A percentile compares a stretch with the other conserved stretches of the same genome.
Conservation (phyloP, 2,797 vertebrate genomes). For the Chromobotia macracanthus region DNA sequence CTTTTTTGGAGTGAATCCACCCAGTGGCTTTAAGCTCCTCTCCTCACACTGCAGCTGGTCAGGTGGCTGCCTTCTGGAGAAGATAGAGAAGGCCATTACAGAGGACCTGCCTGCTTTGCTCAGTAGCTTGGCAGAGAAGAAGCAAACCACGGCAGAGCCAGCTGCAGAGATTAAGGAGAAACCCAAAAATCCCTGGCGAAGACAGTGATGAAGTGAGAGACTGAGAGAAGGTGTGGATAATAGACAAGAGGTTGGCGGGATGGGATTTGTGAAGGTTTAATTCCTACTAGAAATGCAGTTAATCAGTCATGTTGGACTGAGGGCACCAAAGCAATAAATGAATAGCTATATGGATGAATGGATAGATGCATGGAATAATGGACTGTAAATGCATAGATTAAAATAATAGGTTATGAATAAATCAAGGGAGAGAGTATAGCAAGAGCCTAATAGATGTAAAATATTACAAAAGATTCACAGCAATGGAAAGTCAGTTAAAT, state of each 20-base stretch:
- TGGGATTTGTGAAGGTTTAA: background rate
- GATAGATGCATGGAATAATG: constrained; percentile 7
- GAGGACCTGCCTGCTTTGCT: constrained; percentile 92
- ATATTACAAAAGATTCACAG: background rate
- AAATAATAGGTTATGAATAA: background rate
- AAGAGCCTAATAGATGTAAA: background rate
- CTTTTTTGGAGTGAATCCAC: constrained; percentile 96
- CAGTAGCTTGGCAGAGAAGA: constrained; percentile 78
- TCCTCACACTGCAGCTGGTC: constrained; percentile 94
- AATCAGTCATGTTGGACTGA: constrained; percentile 35
- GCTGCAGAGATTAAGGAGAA: constrained; percentile 70
- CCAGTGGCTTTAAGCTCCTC: constrained; percentile 90
- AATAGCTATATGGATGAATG: constrained; percentile 18
- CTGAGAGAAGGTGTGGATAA: constrained; percentile 26
- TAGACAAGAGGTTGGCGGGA: constrained; percentile 17
- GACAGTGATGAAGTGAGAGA: constrained; percentile 67
- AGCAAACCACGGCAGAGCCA: constrained; percentile 51
- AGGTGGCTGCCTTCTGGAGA: constrained; percentile 93
- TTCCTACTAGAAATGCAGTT: constrained; percentile 25
- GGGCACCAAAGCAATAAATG: constrained; percentile 29
- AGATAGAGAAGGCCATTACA: constrained; percentile 95
- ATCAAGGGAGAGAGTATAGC: background rate
- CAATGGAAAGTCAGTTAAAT: background rate
- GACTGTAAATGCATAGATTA: background rate
- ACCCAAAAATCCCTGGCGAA: constrained; percentile 78